phyloP scores from a whole-genome alignment of 2,113 vertebrate genomes.

The Spermophilus dauricus region DNA sequence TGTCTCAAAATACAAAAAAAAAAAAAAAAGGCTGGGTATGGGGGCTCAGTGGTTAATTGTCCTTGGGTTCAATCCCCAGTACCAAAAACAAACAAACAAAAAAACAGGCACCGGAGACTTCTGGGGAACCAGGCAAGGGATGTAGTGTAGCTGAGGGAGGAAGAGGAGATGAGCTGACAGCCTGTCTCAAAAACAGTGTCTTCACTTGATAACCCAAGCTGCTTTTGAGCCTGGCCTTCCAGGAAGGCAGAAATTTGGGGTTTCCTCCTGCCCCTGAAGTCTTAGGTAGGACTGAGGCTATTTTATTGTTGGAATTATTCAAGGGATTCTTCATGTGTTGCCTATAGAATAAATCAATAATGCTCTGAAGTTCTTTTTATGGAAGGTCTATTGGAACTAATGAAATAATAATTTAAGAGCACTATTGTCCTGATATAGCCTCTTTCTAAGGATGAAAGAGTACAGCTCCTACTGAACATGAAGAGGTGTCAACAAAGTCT shows the following conservation, averaged over 20 bases:
- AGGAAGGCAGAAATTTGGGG: background rate
- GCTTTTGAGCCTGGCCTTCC: background rate
- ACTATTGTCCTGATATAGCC: constrained; percentile 25
- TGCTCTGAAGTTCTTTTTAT: background rate
- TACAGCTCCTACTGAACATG: background rate
- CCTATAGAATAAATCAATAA: background rate
- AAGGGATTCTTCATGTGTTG: background rate
- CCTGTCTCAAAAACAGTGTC: background rate
- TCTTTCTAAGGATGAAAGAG: background rate
- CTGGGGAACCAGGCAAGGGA: rapidly evolving
- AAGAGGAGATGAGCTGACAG: background rate
- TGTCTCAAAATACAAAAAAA: no score
- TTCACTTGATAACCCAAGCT: background rate
- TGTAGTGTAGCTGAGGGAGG: rapidly evolving
- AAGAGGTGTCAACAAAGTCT: background rate
- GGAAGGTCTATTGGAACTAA: background rate
- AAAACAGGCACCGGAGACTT: background rate
- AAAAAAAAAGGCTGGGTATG: no score
- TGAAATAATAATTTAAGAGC: constrained; percentile 8
- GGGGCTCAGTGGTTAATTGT: no score
- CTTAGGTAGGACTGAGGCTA: background rate
- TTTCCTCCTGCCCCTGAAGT: no score
- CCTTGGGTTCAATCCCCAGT: no score
- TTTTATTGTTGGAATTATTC: background rate
- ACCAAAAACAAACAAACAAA: no score